A percentile compares a stretch with the other conserved stretches of the same genome.
phyloP scores from a whole-genome alignment of 2,888 invertebrate genomes.

The Rhimphoctona megacephalus region DNA sequence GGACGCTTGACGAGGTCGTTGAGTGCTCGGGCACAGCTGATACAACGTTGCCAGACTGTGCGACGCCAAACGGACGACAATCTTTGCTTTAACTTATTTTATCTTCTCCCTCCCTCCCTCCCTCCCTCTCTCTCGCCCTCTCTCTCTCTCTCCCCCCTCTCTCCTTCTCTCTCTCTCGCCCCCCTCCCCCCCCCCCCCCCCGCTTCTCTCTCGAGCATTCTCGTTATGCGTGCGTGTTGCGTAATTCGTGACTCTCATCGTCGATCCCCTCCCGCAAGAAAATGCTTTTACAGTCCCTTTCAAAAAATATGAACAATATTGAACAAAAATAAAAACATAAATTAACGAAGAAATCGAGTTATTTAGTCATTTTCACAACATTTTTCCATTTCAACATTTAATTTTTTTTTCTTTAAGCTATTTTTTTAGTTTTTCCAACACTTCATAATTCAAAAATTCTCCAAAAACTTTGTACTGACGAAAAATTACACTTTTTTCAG shows the following conservation, averaged over 20 bases:
- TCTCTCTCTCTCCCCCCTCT: slow-evolving; percentile 59
- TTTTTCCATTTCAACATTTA: neutral
- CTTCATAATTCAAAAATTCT: too few species aligned
- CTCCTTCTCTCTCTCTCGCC: slow-evolving; percentile 28
- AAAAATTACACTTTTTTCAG: too few species aligned
- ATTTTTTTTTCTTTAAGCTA: too few species aligned
- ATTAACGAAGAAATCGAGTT: neutral
- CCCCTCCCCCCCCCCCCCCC: too few species aligned
- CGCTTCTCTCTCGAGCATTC: slow-evolving; percentile 31
- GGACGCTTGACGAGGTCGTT: slow-evolving; percentile 41
- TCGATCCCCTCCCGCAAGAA: neutral
- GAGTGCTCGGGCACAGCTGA: slow-evolving; percentile 51
- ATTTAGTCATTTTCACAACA: neutral
- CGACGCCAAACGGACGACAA: slow-evolving; percentile 71
- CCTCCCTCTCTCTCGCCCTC: slow-evolving; percentile 22
- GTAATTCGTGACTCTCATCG: slow-evolving; percentile 40
- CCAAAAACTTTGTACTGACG: too few species aligned
- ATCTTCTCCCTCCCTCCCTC: slow-evolving; percentile 64
- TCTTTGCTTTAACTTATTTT: slow-evolving; percentile 62
- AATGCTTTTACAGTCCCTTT: slow-evolving; percentile 4
- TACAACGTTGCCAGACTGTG: slow-evolving; percentile 69
- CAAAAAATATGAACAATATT: neutral
- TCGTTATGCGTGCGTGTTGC: slow-evolving; percentile 38
- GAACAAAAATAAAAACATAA: neutral
- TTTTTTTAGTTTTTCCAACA: too few species aligned